Evolutionary conservation across 1,140 invertebrate species (phyloP).

Genomic region (Drepana arcuata): DNA sequence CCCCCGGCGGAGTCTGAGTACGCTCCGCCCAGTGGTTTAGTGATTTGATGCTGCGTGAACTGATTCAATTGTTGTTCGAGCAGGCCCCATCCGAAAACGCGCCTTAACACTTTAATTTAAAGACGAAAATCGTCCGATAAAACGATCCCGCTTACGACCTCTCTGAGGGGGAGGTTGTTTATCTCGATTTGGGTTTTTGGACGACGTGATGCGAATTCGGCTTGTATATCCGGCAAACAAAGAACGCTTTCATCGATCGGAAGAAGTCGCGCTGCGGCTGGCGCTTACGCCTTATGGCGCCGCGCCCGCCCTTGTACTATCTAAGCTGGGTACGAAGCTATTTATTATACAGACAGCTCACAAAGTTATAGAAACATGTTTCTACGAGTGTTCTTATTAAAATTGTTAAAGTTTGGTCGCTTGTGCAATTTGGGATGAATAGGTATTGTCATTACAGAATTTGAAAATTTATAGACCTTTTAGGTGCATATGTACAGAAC

Average conservation of each 20-base stretch:
- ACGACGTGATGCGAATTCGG: slow-evolving; percentile 68
- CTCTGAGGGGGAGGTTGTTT: slow-evolving; percentile 59
- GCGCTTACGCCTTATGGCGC: slow-evolving; percentile 39
- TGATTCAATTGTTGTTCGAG: slow-evolving; percentile 67
- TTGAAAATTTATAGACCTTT: neutral
- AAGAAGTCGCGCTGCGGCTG: slow-evolving; percentile 36
- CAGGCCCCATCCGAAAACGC: slow-evolving; percentile 39
- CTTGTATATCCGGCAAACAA: slow-evolving; percentile 63
- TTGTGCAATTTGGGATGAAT: slow-evolving; percentile 6
- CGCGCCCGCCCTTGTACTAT: slow-evolving; percentile 30
- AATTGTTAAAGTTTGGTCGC: slow-evolving; percentile 47
- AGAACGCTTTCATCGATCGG: slow-evolving; percentile 61
- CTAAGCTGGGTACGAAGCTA: slow-evolving; percentile 61
- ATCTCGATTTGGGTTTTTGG: slow-evolving; percentile 67
- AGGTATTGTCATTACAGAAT: neutral
- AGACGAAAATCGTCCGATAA: slow-evolving; percentile 62
- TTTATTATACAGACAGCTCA: slow-evolving; percentile 62
- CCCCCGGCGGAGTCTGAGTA: slow-evolving; percentile 60
- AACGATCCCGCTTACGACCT: slow-evolving; percentile 58
- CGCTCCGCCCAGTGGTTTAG: slow-evolving; percentile 70
- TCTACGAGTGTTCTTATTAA: slow-evolving; percentile 48
- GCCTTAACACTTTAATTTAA: slow-evolving; percentile 52
- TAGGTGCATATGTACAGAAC: too few relatives aligned
- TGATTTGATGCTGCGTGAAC: slow-evolving; percentile 72
- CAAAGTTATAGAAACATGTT: slow-evolving; percentile 57